Evolutionary conservation across 2,113 vertebrate genomes (phyloP).

Genomic region (Melanostigma gelatinosum): DNA sequence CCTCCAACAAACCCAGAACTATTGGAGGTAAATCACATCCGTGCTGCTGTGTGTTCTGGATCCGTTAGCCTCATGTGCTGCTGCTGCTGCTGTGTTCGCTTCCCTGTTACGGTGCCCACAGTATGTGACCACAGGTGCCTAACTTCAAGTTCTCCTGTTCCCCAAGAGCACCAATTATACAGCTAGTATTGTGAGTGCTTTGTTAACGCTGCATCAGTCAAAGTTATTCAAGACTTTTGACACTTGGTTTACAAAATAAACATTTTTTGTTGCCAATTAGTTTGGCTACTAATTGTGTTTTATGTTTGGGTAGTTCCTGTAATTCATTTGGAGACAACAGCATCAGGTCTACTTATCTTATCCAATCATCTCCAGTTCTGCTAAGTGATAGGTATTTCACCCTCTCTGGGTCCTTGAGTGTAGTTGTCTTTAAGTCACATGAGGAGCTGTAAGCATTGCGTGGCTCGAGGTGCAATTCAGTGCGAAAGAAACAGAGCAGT

Average conservation of each 20-base stretch:
- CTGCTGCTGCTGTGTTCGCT: conserved; percentile 3
- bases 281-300: conserved; percentile 1
- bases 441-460: background rate
- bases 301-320: background rate
- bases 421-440: background rate
- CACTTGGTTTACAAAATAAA: background rate
- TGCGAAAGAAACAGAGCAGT: background rate
- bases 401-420: background rate
- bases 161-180: conserved; percentile 61
- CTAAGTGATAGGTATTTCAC: background rate
- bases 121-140: conserved; percentile 40
- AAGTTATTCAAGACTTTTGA: conserved; percentile 5
- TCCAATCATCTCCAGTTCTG: background rate
- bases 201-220: conserved; percentile 55
- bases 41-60: conserved; percentile 28
- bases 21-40: conserved; percentile 1
- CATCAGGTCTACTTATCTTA: background rate
- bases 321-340: background rate
- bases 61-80: conserved; percentile 11
- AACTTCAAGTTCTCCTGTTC: conserved; percentile 55
- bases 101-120: conserved; percentile 5
- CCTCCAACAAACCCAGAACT: background rate
- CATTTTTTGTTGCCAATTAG: too few relatives aligned
- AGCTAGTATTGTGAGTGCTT: conserved; percentile 38
- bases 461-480: background rate